A percentile compares a stretch with the other conserved stretches of the same genome.
Conservation (phyloP, 2,797 vertebrate genomes). For the Phrynocephalus vlangalii region DNA sequence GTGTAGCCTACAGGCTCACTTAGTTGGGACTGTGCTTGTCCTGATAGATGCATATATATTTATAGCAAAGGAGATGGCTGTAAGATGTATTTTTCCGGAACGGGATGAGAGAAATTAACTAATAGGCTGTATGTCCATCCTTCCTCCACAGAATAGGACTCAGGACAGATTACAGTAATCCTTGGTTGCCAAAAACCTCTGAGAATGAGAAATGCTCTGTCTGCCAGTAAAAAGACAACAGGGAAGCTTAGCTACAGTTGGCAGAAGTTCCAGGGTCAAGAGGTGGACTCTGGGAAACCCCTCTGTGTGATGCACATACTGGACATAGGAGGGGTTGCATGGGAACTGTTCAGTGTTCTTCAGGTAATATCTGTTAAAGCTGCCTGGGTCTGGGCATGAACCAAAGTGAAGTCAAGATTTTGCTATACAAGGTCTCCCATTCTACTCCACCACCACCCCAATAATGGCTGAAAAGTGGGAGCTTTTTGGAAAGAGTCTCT, state of each 20-base stretch:
- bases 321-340: neutral
- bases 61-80: neutral
- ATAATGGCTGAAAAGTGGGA: neutral
- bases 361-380: neutral
- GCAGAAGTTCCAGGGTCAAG: neutral
- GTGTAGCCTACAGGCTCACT: neutral
- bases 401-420: neutral
- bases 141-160: neutral
- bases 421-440: neutral
- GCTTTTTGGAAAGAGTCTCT: slow-evolving; percentile 32
- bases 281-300: neutral
- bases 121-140: neutral
- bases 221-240: neutral
- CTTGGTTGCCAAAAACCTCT: neutral
- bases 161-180: neutral
- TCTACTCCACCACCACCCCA: too few species aligned
- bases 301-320: neutral
- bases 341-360: neutral
- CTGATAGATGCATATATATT: neutral
- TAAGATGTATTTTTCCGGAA: neutral
- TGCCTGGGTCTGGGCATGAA: neutral
- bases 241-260: neutral
- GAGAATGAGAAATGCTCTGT: neutral
- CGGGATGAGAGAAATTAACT: neutral
- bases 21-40: neutral